phyloP scores from a whole-genome alignment of 1,140 invertebrate species.

The Neodiprion pinetum region DNA sequence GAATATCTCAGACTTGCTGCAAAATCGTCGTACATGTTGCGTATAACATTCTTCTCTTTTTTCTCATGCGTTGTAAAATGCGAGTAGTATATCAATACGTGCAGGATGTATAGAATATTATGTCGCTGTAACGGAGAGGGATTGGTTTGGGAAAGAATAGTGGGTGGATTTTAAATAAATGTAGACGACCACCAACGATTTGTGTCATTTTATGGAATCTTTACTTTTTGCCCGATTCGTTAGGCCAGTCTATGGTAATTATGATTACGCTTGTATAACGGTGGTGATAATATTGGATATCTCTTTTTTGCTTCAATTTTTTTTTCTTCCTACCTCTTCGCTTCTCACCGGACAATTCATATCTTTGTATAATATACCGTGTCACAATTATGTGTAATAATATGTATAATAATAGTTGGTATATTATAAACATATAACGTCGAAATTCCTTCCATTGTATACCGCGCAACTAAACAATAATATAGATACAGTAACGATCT shows the following conservation, averaged over 20 bases:
- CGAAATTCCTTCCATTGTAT: neutral
- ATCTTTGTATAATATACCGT: no score
- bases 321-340: neutral
- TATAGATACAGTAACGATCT: constrained; percentile 11
- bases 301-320: neutral
- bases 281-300: neutral
- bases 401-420: neutral
- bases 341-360: neutral
- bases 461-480: constrained; percentile 14
- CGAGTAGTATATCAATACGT: neutral
- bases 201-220: constrained; percentile 10
- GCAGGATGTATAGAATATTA: neutral
- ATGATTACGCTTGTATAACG: neutral
- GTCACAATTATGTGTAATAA: constrained; percentile 2
- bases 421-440: neutral
- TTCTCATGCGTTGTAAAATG: neutral
- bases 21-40: no score
- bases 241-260: constrained; percentile 9
- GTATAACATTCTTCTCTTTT: no score
- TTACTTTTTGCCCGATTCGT: constrained; percentile 9
- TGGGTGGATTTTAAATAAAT: neutral
- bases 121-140: neutral
- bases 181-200: neutral
- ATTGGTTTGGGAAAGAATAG: neutral
- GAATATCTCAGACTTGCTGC: no score